Conservation (phyloP, 2,888 invertebrate genomes). For the Rotaria sp. region DNA sequence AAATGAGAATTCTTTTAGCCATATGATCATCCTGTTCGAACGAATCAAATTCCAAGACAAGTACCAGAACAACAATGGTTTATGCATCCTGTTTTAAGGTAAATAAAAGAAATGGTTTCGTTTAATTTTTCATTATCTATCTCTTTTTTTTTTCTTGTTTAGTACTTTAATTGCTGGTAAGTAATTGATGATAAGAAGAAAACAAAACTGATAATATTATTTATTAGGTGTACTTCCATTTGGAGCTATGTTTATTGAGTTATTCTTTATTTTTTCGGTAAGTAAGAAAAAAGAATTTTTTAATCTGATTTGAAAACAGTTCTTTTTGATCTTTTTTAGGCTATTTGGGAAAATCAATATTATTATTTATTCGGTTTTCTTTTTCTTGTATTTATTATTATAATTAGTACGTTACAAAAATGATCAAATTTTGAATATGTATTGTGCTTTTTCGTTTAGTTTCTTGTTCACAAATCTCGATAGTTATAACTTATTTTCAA, state of each 20-base stretch:
- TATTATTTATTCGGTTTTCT: constrained; percentile 96
- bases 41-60: constrained; percentile 94
- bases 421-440: background rate
- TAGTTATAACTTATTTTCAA: constrained; percentile 96
- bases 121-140: background rate
- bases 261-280: constrained; percentile 85
- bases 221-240: constrained; percentile 71
- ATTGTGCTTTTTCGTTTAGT: constrained; percentile 55
- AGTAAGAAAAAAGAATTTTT: background rate
- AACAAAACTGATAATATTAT: background rate
- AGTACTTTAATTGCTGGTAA: constrained; percentile 84
- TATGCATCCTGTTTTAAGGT: constrained; percentile 68
- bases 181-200: background rate
- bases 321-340: constrained; percentile 51
- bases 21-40: constrained; percentile 90
- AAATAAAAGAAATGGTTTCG: background rate
- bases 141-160: constrained; percentile 43
- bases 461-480: constrained; percentile 90
- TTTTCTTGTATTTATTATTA: constrained; percentile 88
- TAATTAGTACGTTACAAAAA: constrained; percentile 59
- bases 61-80: constrained; percentile 96
- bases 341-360: constrained; percentile 97
- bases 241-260: constrained; percentile 93
- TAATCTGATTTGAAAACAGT: background rate
- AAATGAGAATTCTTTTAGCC: constrained; percentile 57